These are phyloP conservation scores for Dryocosmus kuriphilus DNA, from an alignment of 2,888 invertebrate species.

Conservation along the genomic window DNA sequence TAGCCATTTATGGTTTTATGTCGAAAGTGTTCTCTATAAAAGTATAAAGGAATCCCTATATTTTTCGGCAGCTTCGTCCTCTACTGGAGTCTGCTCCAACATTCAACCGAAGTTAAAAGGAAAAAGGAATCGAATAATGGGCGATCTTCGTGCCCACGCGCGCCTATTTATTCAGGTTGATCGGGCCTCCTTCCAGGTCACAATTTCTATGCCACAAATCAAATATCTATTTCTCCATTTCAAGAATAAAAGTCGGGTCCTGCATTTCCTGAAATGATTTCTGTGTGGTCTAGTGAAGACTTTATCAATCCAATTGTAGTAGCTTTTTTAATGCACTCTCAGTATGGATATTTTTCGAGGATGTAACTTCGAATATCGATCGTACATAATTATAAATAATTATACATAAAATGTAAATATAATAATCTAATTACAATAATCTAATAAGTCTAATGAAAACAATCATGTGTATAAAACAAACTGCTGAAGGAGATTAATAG, in stretches of 20 bases:
- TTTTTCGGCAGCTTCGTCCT: constrained; percentile 16
- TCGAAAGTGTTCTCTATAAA: neutral
- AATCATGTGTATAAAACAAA: too few species aligned
- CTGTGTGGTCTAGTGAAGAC: neutral
- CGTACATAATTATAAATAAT: too few species aligned
- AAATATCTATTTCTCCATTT: constrained; percentile 16
- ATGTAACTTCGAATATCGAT: too few species aligned
- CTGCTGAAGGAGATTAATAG: too few species aligned
- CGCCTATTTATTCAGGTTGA: constrained; percentile 36
- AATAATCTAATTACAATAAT: too few species aligned
- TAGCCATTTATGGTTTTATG: constrained; percentile 28
- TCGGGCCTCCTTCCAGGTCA: constrained; percentile 2
- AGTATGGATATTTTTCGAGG: too few species aligned
- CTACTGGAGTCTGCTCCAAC: constrained; percentile 14
- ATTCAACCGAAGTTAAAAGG: constrained; percentile 1
- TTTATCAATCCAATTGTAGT: neutral
- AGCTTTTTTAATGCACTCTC: neutral
- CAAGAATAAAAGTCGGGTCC: neutral
- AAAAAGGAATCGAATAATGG: constrained; percentile 39
- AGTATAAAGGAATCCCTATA: constrained; percentile 12
- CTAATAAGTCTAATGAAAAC: too few species aligned
- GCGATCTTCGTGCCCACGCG: constrained; percentile 27
- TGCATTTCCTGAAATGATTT: constrained; percentile 5
- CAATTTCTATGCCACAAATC: constrained; percentile 36
- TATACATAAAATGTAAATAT: too few species aligned